These are phyloP conservation scores for Ophonus ardosiacus DNA, from an alignment of 2,888 invertebrate genomes.

Conservation along the genomic window DNA sequence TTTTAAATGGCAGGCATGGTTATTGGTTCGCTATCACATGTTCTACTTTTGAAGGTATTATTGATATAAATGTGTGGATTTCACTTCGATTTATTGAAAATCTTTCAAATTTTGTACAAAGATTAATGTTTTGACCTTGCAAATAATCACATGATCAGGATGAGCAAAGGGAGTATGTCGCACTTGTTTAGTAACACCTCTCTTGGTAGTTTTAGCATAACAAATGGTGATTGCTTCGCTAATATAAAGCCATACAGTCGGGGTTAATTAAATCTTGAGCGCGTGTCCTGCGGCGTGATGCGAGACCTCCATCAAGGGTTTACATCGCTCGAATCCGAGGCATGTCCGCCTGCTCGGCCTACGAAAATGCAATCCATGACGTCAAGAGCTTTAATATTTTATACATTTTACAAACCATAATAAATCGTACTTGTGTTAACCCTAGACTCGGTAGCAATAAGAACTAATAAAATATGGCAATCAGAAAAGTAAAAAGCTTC, in stretches of 20 bases:
- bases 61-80: too few species aligned
- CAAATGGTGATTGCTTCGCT: conserved; percentile 11
- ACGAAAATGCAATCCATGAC: neutral
- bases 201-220: conserved; percentile 15
- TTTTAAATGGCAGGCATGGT: too few species aligned
- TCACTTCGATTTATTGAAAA: too few species aligned
- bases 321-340: neutral
- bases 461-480: neutral
- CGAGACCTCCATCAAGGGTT: conserved; percentile 9
- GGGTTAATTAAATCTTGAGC: conserved; percentile 34
- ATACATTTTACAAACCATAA: neutral
- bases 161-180: neutral
- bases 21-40: too few species aligned
- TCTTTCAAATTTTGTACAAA: neutral
- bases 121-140: neutral
- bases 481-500: neutral
- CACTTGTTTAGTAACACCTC: neutral
- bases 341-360: neutral
- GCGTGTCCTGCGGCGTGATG: conserved; percentile 5
- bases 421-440: neutral
- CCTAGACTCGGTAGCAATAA: neutral
- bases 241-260: conserved; percentile 38
- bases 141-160: neutral
- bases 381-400: neutral
- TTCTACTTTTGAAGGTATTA: too few species aligned